Base-by-base conservation (phyloP, 2,797 vertebrate species). In the Tadarida brasiliensis region DNA sequence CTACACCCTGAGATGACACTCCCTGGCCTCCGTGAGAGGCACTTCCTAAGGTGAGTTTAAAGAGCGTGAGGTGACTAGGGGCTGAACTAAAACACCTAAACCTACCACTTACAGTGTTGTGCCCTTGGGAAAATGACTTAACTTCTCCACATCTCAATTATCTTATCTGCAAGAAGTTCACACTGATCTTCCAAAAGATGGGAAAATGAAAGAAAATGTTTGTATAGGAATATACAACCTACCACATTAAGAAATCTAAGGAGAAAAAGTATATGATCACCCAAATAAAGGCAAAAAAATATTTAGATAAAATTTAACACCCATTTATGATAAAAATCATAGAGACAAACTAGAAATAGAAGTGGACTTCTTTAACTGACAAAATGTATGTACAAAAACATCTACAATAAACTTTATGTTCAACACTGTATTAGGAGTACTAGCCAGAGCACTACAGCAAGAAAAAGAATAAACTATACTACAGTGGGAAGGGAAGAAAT, bases 141-240 rank as follows among this genome's bases (percentile, higher is more conserved):
- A 77, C 49, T 22, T 91, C 30, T 88, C 59, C 35, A 59, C 59
- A 70, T 44, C 30, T 76, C 65, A 57, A 15, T 30, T 73, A 80
- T 92, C 87, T 92, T 24, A 78, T 59, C 57, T n/a, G 6, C 19
- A 86, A 24, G 17, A 93, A 19, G 15, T 51, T 70, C 19, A 76
- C 24, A 22, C 2, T n/a, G 26, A 67, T 56, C 82, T 83, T 78
- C 63, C 57, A 92, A 71, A 80, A 56, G 14, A 39, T 44, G 51
- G 22, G n/a, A 47, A 95, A 87, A 81, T 76, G 70, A 33, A 84
- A 83, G 51, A 83, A 92, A 84, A 70, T n/a, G 35, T 35, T 39
- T 47, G 1, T 11, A 20, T 11, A 67, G 35, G 84, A 81, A 92
- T 47, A 56, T 2, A 15, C n/a, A 61, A 68, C 3, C 17, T 28